phyloP scores from a whole-genome alignment of 2,888 invertebrate genomes.

The Conistra vaccinii region DNA sequence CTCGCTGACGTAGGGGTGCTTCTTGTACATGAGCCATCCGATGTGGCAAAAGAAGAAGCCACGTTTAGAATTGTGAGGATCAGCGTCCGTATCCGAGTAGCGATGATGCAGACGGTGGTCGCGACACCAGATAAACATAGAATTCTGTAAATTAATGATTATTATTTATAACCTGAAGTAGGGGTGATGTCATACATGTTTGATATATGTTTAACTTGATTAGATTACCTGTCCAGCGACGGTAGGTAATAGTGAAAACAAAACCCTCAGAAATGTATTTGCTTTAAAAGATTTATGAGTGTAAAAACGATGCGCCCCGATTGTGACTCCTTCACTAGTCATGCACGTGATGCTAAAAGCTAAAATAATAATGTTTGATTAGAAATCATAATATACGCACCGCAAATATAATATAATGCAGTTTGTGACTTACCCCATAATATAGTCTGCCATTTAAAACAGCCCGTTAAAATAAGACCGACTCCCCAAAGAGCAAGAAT shows the following conservation, averaged over 20 bases:
- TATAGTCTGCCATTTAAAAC: constrained; percentile 68
- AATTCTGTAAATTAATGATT: constrained; percentile 34
- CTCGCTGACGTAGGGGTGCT: constrained; percentile 89
- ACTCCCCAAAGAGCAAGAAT: constrained; percentile 86
- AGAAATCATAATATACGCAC: not conserved
- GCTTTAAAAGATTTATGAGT: constrained; percentile 95
- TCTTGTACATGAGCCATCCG: constrained; percentile 95
- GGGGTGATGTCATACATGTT: not conserved
- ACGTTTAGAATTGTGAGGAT: constrained; percentile 94
- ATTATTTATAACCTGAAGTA: not conserved
- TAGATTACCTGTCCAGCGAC: constrained; percentile 93
- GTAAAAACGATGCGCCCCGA: constrained; percentile 85
- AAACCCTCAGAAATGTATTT: constrained; percentile 90
- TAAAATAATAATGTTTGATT: constrained; percentile 54
- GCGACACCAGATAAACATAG: too few relatives aligned
- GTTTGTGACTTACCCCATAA: constrained; percentile 77
- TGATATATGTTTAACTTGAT: not conserved
- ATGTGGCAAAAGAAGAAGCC: constrained; percentile 97
- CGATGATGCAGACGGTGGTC: too few relatives aligned
- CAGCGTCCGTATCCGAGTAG: constrained; percentile 92
- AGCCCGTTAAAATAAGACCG: constrained; percentile 70
- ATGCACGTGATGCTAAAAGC: constrained; percentile 45
- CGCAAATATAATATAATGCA: not conserved
- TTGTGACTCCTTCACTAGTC: constrained; percentile 92
- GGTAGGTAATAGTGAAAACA: constrained; percentile 93